phyloP scores from a whole-genome alignment of 1,140 invertebrate genomes.

The Laupala kohalensis region DNA sequence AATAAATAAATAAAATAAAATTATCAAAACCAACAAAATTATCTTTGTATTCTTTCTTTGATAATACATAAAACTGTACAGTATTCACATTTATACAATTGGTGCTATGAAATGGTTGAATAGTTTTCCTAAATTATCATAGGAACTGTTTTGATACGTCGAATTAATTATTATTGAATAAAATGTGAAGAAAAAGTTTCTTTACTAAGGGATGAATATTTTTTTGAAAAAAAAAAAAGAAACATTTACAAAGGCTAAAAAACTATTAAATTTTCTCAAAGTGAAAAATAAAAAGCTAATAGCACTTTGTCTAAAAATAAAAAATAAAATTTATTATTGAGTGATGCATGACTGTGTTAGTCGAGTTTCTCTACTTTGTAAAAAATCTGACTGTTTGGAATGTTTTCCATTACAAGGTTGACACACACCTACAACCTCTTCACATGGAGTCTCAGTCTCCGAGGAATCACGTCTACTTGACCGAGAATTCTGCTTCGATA shows the following conservation, averaged over 20 bases:
- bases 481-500: conserved; percentile 3
- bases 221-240: not conserved
- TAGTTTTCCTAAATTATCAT: not conserved
- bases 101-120: too few relatives aligned
- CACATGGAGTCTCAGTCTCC: conserved; percentile 2
- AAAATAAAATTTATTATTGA: not conserved
- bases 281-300: too few relatives aligned
- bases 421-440: conserved; percentile 7
- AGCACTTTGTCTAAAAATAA: too few relatives aligned
- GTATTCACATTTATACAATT: not conserved
- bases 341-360: conserved; percentile 2
- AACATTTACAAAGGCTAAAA: not conserved
- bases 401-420: not conserved
- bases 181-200: not conserved
- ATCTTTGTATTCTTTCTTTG: not conserved
- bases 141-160: not conserved
- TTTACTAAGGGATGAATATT: not conserved
- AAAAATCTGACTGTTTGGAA: not conserved
- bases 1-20: not conserved
- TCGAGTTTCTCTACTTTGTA: not conserved
- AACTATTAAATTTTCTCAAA: too few relatives aligned
- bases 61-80: not conserved
- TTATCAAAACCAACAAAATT: not conserved
- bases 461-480: conserved; percentile 5
- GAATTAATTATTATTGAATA: not conserved